Base-by-base conservation (phyloP, 2,797 vertebrate genomes). In the Hippopotamyrus pictus region DNA sequence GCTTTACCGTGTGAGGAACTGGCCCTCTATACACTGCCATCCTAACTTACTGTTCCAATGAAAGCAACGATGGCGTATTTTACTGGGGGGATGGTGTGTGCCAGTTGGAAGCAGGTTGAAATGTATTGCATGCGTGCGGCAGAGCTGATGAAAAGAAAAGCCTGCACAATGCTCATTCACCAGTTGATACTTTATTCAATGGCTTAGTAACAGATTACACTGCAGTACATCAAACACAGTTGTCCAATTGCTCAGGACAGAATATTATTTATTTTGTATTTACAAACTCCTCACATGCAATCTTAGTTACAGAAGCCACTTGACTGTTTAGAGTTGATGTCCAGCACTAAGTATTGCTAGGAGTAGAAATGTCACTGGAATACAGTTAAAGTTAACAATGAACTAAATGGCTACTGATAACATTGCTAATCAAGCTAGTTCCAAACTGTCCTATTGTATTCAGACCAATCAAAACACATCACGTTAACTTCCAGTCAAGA, bases 141-240 rank as follows among this genome's bases (percentile, higher is more conserved):
- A 69, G 62, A 73, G 11, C 29, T 76, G 14, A 76, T 0, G 69
- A 37, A 76, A 76, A 41, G 17, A 76, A 2, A 76, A 37, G 5
- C 12, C 11, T 9, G 91, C 46, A 12, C 14, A 89, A 62, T 88
- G 65, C 89, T 91, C 93, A 92, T 94, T 95, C 93, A 96, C 93
- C 93, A 95, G 93, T 91, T 94, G 93, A 91, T 62, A 95, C 96
- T 97, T 97, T 97, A 97, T 97, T 97, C 87, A 94, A 94, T 96
- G 91, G 92, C 93, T 95, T 94, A 90, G 92, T 94, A 94, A 96
- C 95, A 95, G 89, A 92, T 90, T 91, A 93, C 92, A 93, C 54
- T 89, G 93, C 93, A 93, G 95, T 95, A 95, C 91, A 91, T 93
- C 94, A 95, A 94, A 95, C 95, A 96, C 94, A 91, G 89, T 76